Percentiles rank a stretch among this genome's conserved stretches.
phyloP scores from a whole-genome alignment of 37 sponge, comb jelly and placozoan genomes.

The Beroe ovata region DNA sequence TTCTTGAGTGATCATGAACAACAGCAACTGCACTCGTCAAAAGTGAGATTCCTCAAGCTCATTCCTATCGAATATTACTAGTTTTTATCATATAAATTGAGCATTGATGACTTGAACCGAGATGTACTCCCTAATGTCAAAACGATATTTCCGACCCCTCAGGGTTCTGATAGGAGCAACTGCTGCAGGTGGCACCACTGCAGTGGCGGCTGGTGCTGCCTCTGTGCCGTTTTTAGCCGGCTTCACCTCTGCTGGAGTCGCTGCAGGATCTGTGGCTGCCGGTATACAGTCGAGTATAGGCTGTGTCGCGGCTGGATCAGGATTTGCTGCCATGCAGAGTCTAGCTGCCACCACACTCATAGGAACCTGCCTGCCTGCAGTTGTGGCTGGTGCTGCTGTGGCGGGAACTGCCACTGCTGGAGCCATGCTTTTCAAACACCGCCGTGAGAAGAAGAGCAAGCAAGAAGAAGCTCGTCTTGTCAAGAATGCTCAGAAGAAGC shows the following conservation, averaged over 20 bases:
- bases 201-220: conserved; percentile 16
- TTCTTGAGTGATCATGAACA: too few species aligned
- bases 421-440: background rate
- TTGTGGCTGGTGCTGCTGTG: conserved; percentile 21
- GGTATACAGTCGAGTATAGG: background rate
- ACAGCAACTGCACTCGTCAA: too few species aligned
- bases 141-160: too few species aligned
- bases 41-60: too few species aligned
- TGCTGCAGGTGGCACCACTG: conserved; percentile 36
- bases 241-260: conserved; percentile 33
- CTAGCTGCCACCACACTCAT: conserved; percentile 30
- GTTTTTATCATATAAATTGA: too few species aligned
- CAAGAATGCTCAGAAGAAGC: background rate
- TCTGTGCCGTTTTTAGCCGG: conserved; percentile 10
- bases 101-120: too few species aligned
- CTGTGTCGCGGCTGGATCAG: conserved; percentile 16
- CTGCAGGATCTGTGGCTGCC: conserved; percentile 17
- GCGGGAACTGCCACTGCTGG: conserved; percentile 4
- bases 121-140: too few species aligned
- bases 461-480: background rate
- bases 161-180: conserved; percentile 9
- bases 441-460: background rate
- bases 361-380: background rate
- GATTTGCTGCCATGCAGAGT: background rate
- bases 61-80: too few species aligned